Base-by-base conservation (phyloP, 2,888 invertebrate species). In the Trissolcus japonicus region DNA sequence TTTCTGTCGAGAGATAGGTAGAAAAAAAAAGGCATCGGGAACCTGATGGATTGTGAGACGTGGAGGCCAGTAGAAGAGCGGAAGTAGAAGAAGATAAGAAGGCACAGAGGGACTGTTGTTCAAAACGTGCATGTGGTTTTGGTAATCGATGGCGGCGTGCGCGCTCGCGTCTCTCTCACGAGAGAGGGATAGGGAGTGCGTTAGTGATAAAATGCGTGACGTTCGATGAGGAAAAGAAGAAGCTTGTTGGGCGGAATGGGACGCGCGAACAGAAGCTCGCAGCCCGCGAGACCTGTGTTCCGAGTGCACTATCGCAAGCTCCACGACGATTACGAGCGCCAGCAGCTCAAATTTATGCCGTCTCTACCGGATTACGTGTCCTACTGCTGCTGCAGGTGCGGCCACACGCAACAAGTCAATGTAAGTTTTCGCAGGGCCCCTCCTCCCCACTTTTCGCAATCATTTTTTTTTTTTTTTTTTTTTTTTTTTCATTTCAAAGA, bases 371-470 rank as follows among this genome's bases (percentile, higher is more conserved):
- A 92, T 82, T 91, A 91, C 85, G 88, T 92, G 85, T 91, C 92
- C 67, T 92, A 92, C 85, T 92, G 91, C 82, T 92, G 92, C 87
- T 91, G 91, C 83, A 91, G 91, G 82, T 92, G 92, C 83, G 92
- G 92, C 74, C 92, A 92, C 87, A 91, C 90, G 83, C 92, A 92
- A 85, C 91, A 91, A 84, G 85, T 92, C 79, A 90, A 92, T 91
- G 92, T 92, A 89, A 89, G 87, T 86, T 41, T 16, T 25, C 25
- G 25, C 25, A 4, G 25, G 4, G 2, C 53, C 53, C 59, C 53
- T 35, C 41, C 29, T 35, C 16, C 29, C 59, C 55, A 17, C 43
- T 59, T 17, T 35, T 50, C 43, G 59, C 43, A 41, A 29, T 21
- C 2, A 14, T 11, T 60, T 17, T 60, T 60, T n/a, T n/a, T n/a